These are phyloP conservation scores for Bruchidius siliquastri DNA, from an alignment of 2,888 invertebrate species.

Conservation along the genomic window DNA sequence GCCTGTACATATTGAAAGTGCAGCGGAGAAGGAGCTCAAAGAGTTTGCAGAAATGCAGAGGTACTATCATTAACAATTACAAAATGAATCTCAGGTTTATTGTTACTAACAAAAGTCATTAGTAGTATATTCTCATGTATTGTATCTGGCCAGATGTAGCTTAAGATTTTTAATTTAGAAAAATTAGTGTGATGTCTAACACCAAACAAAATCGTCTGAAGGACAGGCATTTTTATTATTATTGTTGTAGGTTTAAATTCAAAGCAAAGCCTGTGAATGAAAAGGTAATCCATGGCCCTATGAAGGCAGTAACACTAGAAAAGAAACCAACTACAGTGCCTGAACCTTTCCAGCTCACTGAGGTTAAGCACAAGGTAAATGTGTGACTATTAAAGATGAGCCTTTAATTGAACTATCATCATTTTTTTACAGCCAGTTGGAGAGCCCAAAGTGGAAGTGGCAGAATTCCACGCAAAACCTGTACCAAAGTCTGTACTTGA, in stretches of 20 bases:
- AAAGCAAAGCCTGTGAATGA: constrained; percentile 63
- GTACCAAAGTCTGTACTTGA: constrained; percentile 55
- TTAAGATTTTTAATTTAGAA: too few species aligned
- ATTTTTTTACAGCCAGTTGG: background rate
- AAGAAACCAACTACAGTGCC: constrained; percentile 57
- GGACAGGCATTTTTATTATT: too few species aligned
- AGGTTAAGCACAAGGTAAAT: constrained; percentile 32
- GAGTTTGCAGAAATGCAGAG: constrained; percentile 63
- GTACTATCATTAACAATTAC: constrained; percentile 32
- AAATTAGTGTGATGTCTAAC: too few species aligned
- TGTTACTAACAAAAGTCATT: background rate
- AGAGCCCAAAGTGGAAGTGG: constrained; percentile 9
- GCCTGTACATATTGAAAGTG: constrained; percentile 52
- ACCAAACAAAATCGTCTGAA: too few species aligned
- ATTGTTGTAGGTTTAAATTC: constrained; percentile 52
- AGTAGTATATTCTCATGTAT: too few species aligned
- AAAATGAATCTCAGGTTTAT: background rate
- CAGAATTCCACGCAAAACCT: constrained; percentile 58
- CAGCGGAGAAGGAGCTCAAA: constrained; percentile 57
- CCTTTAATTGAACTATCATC: too few species aligned
- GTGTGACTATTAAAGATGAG: background rate
- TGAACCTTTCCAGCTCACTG: constrained; percentile 62
- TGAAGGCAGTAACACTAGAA: constrained; percentile 49
- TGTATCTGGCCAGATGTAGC: too few species aligned
- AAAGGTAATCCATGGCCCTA: constrained; percentile 53